Evolutionary conservation across 2,888 invertebrate genomes (phyloP).

Genomic region (Strigamia transsilvanica): DNA sequence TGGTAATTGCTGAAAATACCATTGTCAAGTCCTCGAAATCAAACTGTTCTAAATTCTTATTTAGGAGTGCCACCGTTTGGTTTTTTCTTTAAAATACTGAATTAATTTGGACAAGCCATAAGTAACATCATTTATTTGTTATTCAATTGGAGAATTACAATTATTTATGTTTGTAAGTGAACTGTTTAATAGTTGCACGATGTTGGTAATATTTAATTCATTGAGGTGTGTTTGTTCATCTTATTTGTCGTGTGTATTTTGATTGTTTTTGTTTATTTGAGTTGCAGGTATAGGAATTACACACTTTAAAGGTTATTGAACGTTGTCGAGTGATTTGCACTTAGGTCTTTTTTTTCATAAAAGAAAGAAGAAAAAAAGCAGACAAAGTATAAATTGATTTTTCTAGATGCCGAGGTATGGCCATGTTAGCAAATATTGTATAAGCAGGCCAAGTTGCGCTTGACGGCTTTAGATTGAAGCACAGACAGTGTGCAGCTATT

Average conservation of each 20-base stretch:
- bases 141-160: no score
- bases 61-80: no score
- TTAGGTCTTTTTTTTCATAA: not conserved
- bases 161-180: no score
- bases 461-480: conserved; percentile 16
- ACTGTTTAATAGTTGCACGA: no score
- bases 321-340: conserved; percentile 24
- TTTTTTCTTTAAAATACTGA: no score
- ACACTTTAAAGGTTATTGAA: not conserved
- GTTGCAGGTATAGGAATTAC: not conserved
- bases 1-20: no score
- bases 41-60: no score
- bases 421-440: conserved; percentile 26
- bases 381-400: conserved; percentile 22
- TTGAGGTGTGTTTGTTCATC: not conserved
- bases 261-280: not conserved
- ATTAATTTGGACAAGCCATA: no score
- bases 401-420: conserved; percentile 23
- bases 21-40: no score
- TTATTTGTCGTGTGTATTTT: no score
- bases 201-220: not conserved
- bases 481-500: conserved; percentile 1
- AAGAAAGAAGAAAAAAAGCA: not conserved
- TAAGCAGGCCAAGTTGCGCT: not conserved
- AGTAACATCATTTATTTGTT: no score